Evolutionary conservation across 37 sponge, comb jelly and placozoan genomes (phyloP), one percentile per base, ranked within the genome.

Genomic region (Halisarca cf. caerulea): DNA sequence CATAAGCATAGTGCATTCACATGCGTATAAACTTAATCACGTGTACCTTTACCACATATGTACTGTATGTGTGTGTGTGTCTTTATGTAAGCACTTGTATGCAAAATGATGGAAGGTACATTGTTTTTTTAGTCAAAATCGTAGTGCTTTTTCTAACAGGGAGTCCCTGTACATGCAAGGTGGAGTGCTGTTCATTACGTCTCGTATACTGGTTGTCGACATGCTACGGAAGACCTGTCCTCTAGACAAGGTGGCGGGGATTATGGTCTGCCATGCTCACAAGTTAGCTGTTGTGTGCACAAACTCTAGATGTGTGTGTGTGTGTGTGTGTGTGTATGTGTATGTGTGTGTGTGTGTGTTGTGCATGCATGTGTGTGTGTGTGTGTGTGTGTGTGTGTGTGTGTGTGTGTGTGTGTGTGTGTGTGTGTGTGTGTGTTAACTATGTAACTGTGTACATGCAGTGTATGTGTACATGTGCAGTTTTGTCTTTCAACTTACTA

Each of bases 101-200:
- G n/a, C n/a, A n/a, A n/a, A n/a, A n/a, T n/a, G n/a, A n/a, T n/a
- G n/a, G n/a, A n/a, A n/a, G n/a, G n/a, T n/a, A n/a, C n/a, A n/a
- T n/a, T n/a, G n/a, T n/a, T n/a, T n/a, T n/a, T n/a, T n/a, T n/a
- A n/a, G n/a, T n/a, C n/a, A n/a, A n/a, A n/a, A n/a, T n/a, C n/a
- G n/a, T n/a, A n/a, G n/a, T n/a, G n/a, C n/a, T n/a, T n/a, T n/a
- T n/a, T n/a, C n/a, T n/a, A 1, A 24, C 72, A 93, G 99, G 55
- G 93, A 91, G 80, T 59, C 77, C 17, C 66, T 94, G 18, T 98
- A 98, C 82, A 66, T 96, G 75, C 37, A 85, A 40, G 99, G 99
- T 2, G 99, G 99, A 15, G 97, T 96, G 44, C 69, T 96, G 81
- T 98, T 96, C 78, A 82, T 98, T n/a, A 94, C 99, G 15, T 93